These are phyloP conservation scores for Archivesica marissinica DNA, from an alignment of 1,140 invertebrate genomes.

Conservation along the genomic window DNA sequence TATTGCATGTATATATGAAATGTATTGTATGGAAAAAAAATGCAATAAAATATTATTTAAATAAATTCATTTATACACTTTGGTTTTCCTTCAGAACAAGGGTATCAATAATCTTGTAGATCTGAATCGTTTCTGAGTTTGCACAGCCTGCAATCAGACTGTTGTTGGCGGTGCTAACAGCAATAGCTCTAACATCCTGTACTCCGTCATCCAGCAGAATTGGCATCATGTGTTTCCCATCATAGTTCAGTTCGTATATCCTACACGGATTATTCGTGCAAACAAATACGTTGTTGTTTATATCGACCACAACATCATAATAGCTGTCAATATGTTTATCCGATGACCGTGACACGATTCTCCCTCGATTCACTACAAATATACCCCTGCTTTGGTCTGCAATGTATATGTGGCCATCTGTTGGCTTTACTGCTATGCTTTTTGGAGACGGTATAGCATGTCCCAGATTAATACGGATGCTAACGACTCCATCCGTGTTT, in stretches of 20 bases:
- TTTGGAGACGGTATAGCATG: slow-evolving; percentile 22
- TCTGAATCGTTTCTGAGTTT: slow-evolving; percentile 7
- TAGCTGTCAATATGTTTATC: slow-evolving; percentile 45
- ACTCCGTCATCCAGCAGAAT: background rate
- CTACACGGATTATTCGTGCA: slow-evolving; percentile 15
- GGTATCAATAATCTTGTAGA: background rate
- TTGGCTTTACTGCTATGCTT: slow-evolving; percentile 11
- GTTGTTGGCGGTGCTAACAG: background rate
- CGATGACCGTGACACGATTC: background rate
- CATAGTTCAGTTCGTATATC: slow-evolving; percentile 30
- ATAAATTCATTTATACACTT: too few species aligned
- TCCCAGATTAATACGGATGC: slow-evolving; percentile 9
- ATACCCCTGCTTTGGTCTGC: slow-evolving; percentile 21
- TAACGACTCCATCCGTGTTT: slow-evolving; percentile 36
- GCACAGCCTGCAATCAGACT: background rate
- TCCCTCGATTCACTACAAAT: background rate
- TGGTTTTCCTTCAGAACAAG: background rate
- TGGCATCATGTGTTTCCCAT: slow-evolving; percentile 39
- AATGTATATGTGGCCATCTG: slow-evolving; percentile 21
- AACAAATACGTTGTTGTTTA: slow-evolving; percentile 26
- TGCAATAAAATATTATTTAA: too few species aligned
- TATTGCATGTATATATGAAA: too few species aligned
- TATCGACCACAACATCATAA: slow-evolving; percentile 9
- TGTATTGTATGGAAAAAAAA: too few species aligned
- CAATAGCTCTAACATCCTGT: background rate